A percentile compares a stretch with the other conserved stretches of the same genome.
Evolutionary conservation across 2,113 vertebrate genomes (phyloP).

Genomic region (Pseudorhombus dupliciocellatus): DNA sequence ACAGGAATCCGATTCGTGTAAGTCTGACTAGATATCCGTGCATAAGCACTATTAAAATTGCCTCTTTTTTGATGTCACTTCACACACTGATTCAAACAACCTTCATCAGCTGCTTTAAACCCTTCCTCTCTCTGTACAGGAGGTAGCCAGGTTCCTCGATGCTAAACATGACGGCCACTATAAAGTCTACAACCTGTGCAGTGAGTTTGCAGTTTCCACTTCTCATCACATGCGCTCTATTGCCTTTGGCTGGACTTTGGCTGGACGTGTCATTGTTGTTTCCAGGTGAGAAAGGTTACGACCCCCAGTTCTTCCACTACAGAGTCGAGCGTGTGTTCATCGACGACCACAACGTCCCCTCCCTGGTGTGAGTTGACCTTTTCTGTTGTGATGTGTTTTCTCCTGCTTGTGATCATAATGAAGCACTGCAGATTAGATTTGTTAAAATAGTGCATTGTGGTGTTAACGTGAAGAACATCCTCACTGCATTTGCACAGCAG

Average conservation of each 20-base stretch:
- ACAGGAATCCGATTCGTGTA: slow-evolving; percentile 94
- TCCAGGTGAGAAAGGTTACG: slow-evolving; percentile 92
- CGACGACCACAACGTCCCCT: slow-evolving; percentile 94
- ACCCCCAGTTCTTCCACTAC: slow-evolving; percentile 91
- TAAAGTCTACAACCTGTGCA: slow-evolving; percentile 96
- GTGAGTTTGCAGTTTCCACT: slow-evolving; percentile 82
- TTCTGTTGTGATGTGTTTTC: background rate
- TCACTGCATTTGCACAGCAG: background rate
- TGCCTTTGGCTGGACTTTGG: background rate
- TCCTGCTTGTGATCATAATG: background rate
- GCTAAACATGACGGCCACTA: slow-evolving; percentile 91
- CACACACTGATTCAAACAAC: background rate
- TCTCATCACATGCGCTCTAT: background rate
- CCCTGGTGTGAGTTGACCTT: slow-evolving; percentile 83
- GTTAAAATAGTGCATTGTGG: background rate
- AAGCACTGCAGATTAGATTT: background rate
- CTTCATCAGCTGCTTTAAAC: background rate
- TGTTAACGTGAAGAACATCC: background rate
- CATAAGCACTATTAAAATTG: background rate
- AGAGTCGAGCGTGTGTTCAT: slow-evolving; percentile 89
- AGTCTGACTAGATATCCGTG: slow-evolving; percentile 16
- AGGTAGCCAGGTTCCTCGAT: slow-evolving; percentile 92
- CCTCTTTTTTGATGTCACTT: background rate
- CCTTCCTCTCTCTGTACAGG: slow-evolving; percentile 76
- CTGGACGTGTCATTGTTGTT: slow-evolving; percentile 13